A percentile compares a stretch with the other conserved stretches of the same genome.
Evolutionary conservation across 2,113 vertebrate species (phyloP).

Genomic region (Pedetes capensis): DNA sequence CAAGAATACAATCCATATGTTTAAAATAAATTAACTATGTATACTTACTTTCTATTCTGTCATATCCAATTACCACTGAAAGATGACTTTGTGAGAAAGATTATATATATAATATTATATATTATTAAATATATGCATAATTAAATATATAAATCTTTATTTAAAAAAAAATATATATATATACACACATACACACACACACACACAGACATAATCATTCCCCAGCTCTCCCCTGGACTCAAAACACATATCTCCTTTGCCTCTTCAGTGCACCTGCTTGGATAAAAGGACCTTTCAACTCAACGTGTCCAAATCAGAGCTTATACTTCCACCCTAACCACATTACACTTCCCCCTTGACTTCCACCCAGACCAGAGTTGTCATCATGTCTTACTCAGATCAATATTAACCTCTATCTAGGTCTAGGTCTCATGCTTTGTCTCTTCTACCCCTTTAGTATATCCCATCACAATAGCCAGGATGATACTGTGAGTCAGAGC

Average conservation of each 20-base stretch:
- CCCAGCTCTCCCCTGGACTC: background rate
- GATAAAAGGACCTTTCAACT: background rate
- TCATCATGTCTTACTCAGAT: background rate
- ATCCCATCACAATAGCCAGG: background rate
- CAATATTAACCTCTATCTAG: background rate
- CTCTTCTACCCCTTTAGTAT: background rate
- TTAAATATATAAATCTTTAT: no score
- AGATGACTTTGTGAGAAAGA: background rate
- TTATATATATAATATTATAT: background rate
- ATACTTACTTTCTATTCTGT: background rate
- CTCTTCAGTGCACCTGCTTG: background rate
- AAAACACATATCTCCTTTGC: background rate
- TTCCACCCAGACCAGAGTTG: background rate
- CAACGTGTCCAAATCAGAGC: background rate
- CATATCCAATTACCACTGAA: background rate
- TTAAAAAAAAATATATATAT: no score
- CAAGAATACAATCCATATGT: background rate
- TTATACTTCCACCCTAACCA: background rate
- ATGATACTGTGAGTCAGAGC: background rate
- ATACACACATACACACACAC: no score
- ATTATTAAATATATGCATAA: no score
- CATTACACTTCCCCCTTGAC: background rate
- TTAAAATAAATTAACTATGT: background rate
- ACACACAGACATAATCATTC: no score
- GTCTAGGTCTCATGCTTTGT: no score